Evolutionary conservation across 2,888 invertebrate genomes (phyloP).

Genomic region (Xestia sexstrigata): DNA sequence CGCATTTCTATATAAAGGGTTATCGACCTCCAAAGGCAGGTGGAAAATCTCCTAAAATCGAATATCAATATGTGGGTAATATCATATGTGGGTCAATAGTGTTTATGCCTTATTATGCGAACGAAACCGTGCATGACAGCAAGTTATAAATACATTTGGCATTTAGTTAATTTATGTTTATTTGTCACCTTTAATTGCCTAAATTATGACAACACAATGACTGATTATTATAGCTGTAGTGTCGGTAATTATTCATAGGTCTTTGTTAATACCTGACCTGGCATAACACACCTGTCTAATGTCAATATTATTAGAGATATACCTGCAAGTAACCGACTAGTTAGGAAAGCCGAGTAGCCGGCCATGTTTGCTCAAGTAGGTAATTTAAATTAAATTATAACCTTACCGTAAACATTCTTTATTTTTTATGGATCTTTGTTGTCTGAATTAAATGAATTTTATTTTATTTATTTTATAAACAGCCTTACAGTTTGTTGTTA

Average conservation of each 20-base stretch:
- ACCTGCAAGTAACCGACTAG: neutral
- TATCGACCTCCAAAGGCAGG: neutral
- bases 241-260: neutral
- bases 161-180: neutral
- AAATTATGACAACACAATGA: neutral
- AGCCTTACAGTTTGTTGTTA: too few species aligned
- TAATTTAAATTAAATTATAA: too few species aligned
- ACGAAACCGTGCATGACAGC: neutral
- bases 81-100: neutral
- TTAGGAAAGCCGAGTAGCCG: neutral
- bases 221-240: neutral
- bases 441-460: too few species aligned
- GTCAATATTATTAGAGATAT: neutral
- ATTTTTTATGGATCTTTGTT: too few species aligned
- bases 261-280: slow-evolving; percentile 2
- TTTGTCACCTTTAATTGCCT: neutral
- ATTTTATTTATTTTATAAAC: too few species aligned
- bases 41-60: slow-evolving; percentile 7
- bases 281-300: neutral
- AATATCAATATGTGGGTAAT: too few species aligned
- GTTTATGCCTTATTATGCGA: neutral
- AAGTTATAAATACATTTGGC: slow-evolving; percentile 9
- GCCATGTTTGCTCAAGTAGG: too few species aligned
- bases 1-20: neutral
- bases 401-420: too few species aligned